Percentiles rank a stretch among this genome's conserved stretches.
Evolutionary conservation across 2,797 vertebrate genomes (phyloP).

Genomic region (Fistularia tabacaria): DNA sequence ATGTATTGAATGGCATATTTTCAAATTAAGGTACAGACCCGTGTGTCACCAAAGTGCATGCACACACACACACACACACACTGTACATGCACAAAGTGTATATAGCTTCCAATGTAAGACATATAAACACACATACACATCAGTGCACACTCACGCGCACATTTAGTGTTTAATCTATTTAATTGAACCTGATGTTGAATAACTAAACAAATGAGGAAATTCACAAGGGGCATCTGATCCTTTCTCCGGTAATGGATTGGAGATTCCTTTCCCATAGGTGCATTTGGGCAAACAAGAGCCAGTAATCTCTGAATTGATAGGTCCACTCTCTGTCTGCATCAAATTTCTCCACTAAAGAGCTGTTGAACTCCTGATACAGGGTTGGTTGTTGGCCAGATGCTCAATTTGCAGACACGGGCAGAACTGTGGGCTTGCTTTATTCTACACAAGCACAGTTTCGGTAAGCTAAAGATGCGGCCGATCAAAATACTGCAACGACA

Average conservation of each 20-base stretch:
- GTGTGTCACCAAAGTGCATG: no score
- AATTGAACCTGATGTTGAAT: slow-evolving; percentile 78
- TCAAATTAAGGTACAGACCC: no score
- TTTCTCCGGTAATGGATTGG: slow-evolving; percentile 74
- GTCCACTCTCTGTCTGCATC: slow-evolving; percentile 70
- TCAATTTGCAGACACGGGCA: slow-evolving; percentile 65
- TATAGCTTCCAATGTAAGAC: no score
- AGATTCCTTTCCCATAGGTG: slow-evolving; percentile 74
- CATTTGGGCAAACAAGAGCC: slow-evolving; percentile 74
- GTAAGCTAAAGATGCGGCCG: no score
- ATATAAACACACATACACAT: slow-evolving; percentile 1
- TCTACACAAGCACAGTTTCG: slow-evolving; percentile 36
- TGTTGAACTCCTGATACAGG: slow-evolving; percentile 71
- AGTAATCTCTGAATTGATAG: slow-evolving; percentile 78
- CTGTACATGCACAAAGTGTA: no score
- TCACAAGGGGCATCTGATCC: slow-evolving; percentile 75
- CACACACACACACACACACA: no score
- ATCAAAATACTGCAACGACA: no score
- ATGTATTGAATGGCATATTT: no score
- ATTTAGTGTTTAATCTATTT: slow-evolving; percentile 69
- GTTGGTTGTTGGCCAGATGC: slow-evolving; percentile 68
- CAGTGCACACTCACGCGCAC: slow-evolving; percentile 7
- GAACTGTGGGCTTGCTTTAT: slow-evolving; percentile 30
- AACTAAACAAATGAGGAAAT: slow-evolving; percentile 79
- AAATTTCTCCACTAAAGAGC: slow-evolving; percentile 73